Evolutionary conservation across 64 coral and sea anemone genomes (phyloP), one percentile per base, ranked within the genome.

Genomic region (Montipora efflorescens): DNA sequence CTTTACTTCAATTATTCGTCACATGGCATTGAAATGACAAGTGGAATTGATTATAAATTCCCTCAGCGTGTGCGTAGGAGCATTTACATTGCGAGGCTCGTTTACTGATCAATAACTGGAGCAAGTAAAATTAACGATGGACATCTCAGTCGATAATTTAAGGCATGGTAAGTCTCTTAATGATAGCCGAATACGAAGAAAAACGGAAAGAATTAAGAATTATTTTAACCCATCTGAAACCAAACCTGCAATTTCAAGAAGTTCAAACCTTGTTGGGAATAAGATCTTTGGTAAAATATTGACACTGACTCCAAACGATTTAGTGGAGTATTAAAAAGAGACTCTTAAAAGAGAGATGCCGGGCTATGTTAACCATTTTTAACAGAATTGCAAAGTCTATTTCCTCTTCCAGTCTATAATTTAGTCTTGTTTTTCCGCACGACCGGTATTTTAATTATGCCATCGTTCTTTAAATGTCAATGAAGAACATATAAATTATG

Each of bases 31-130:
- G 36, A 57, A 57, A 48, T 50, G 47, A 71, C 68, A 71, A 71
- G 19, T 23, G 10, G 18, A 71, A 71, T 71, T 71, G 19, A 67
- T 11, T 18, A 36, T 36, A 36, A 36, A 36, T 36, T 36, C 36
- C 36, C 36, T 2, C 36, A 36, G 36, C 36, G 36, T 36, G 36
- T 36, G 36, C 36, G 36, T 36, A 36, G 36, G 18, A 71, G 5
- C 20, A 86, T 86, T 86, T 86, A 59, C 82, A 86, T 72, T 86
- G 6, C 64, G 66, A 10, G 82, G 44, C 45, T 71, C 43, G 67
- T 49, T 50, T 51, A 50, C 82, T 45, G 9, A 20, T 69, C 44
- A 21, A 71, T 86, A 86, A 86, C 70, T 86, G 71, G 47, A 59
- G 8, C 79, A 25, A 52, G 6, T 8, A 80, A 25, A 10, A 43